Percentiles rank a stretch among this genome's conserved stretches.
Evolutionary conservation across 2,888 invertebrate species (phyloP).

Genomic region (Stramonita haemastoma): DNA sequence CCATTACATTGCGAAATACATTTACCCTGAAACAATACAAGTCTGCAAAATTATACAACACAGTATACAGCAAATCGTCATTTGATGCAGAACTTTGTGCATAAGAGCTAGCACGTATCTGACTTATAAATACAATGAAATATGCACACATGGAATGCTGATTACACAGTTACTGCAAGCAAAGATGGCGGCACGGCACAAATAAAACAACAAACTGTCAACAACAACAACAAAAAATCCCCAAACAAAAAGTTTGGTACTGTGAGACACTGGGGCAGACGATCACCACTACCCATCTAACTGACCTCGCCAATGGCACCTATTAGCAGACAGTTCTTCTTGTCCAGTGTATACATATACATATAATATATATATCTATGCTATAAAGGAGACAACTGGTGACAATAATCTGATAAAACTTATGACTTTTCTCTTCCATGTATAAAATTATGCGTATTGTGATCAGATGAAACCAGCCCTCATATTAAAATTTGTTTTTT

Average conservation of each 20-base stretch:
- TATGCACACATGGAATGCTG: slow-evolving; percentile 22
- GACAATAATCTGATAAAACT: no score
- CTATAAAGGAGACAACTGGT: no score
- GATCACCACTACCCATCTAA: background rate
- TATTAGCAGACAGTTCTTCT: background rate
- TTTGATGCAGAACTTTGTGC: background rate
- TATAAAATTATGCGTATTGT: no score
- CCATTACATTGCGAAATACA: background rate
- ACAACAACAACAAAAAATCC: background rate
- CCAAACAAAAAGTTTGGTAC: background rate
- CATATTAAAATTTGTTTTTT: no score
- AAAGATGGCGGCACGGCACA: background rate
- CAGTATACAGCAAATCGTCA: background rate
- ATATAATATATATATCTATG: no score
- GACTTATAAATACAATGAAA: slow-evolving; percentile 4
- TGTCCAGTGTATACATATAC: no score
- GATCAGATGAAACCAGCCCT: no score
- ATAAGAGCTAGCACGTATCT: background rate
- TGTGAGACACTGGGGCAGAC: background rate
- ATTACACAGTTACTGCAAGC: background rate
- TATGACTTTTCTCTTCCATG: no score
- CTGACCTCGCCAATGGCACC: background rate
- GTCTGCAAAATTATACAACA: background rate
- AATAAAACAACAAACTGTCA: background rate
- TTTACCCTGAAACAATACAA: slow-evolving; percentile 15